phyloP scores from a whole-genome alignment of 1,140 invertebrate genomes.

The Ceratosolen solmsi region DNA sequence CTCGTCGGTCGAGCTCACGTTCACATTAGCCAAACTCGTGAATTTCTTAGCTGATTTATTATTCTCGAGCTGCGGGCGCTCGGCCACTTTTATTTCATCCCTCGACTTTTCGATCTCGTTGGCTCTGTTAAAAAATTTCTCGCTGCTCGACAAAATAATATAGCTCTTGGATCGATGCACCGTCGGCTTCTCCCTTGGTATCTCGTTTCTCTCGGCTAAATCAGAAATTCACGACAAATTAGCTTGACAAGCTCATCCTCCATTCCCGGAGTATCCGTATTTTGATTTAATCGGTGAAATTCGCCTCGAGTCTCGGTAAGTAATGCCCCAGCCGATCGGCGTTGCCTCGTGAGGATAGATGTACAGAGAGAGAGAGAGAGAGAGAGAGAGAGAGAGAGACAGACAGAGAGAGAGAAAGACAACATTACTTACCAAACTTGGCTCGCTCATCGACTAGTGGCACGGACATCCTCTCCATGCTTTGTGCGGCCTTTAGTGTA shows the following conservation, averaged over 20 bases:
- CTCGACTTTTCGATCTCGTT: constrained; percentile 29
- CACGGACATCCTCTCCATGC: constrained; percentile 47
- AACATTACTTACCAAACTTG: constrained; percentile 39
- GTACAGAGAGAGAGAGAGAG: too few species aligned
- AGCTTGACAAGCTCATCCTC: too few species aligned
- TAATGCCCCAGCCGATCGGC: too few species aligned
- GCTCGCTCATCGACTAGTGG: constrained; percentile 32
- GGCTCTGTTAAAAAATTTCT: constrained; percentile 58
- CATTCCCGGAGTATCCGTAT: too few species aligned
- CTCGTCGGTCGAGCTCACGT: constrained; percentile 55
- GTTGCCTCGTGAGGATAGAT: too few species aligned
- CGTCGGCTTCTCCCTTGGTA: constrained; percentile 48
- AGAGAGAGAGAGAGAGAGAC: too few species aligned
- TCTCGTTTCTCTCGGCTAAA: constrained; percentile 12
- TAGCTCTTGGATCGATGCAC: constrained; percentile 67
- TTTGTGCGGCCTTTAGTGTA: constrained; percentile 37
- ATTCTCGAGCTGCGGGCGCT: neutral
- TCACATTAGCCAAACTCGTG: constrained; percentile 51
- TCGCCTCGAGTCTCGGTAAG: too few species aligned
- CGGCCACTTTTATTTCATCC: constrained; percentile 20
- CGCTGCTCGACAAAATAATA: constrained; percentile 60
- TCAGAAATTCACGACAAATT: too few species aligned
- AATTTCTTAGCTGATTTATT: constrained; percentile 46
- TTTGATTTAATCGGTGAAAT: too few species aligned
- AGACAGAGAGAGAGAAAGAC: too few species aligned